Base-by-base conservation (phyloP, 2,797 vertebrate species). In the Parauchenoglanis ngamensis region DNA sequence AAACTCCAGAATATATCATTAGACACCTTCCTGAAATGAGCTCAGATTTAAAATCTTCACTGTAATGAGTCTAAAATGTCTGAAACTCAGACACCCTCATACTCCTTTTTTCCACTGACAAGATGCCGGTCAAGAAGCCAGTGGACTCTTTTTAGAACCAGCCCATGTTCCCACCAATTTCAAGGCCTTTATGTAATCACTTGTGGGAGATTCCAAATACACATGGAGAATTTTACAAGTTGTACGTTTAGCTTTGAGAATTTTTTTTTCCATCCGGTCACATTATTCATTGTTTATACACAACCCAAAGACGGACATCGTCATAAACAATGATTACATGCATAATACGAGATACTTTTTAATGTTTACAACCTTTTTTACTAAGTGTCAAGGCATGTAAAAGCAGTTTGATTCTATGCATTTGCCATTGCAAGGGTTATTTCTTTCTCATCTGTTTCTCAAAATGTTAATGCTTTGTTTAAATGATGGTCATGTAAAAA, bases 21-120 rank as follows among this genome's bases (percentile, higher is more conserved):
- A 68, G 25, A 40, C 31, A 59, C 77, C 81, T 67, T 81, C 28
- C 79, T 65, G 83, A 88, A 85, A 89, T 68, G 88, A 85, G 52
- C 57, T 52, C 17, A 44, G 57, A 56, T 77, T 72, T 65, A 61
- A 83, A 83, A 80, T 67, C 72, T 84, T 76, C 15, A 52, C 35
- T 85, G 56, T 76, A 59, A 68, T 75, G 67, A 86, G 84, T 35
- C 82, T 59, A 73, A 78, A 61, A 75, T 25, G 52, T 70, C 79
- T 80, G 68, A 83, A 21, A 63, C 56, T 61, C 52, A 83, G 78
- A 76, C 63, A 78, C 49, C 23, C 35, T 25, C 44, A 68, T 46
- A 61, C 7, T 49, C 19, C 19, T 7, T 79, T 79, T 57, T 57
- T 57, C 17, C 28, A 56, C 8, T 31, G 76, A 56, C 76, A 59